phyloP scores from a whole-genome alignment of 2,113 vertebrate genomes.

The Natator depressus region DNA sequence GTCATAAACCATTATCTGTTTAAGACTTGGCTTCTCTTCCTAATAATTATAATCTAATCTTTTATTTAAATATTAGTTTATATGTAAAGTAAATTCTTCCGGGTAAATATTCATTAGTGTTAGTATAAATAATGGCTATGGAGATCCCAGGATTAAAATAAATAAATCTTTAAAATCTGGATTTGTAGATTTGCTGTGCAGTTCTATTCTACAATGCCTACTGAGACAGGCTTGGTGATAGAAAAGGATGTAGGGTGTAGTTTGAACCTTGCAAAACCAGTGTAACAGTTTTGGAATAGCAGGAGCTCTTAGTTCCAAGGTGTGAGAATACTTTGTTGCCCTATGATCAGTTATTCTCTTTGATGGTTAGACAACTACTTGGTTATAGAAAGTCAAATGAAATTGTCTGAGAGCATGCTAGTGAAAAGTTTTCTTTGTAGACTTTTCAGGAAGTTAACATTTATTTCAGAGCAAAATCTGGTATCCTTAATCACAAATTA shows the following conservation, averaged over 20 bases:
- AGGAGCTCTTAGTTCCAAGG: accelerated
- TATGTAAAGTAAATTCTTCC: background rate
- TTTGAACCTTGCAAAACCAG: background rate
- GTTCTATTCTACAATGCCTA: background rate
- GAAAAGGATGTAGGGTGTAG: background rate
- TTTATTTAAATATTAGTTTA: background rate
- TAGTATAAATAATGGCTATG: background rate
- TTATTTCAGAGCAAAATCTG: background rate
- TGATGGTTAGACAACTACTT: background rate
- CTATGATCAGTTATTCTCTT: background rate
- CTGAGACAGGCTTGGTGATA: background rate
- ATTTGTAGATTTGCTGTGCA: background rate
- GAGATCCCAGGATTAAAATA: background rate
- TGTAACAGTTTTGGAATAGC: background rate
- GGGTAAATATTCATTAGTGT: background rate
- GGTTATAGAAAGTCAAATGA: background rate
- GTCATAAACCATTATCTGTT: background rate
- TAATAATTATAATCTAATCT: background rate
- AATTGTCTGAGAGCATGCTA: background rate
- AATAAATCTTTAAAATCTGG: background rate
- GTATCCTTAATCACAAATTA: constrained; percentile 51
- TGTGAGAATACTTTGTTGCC: background rate
- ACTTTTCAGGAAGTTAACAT: constrained; percentile 4
- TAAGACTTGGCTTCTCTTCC: background rate
- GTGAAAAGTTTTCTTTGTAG: background rate